These are phyloP conservation scores for Drosophila atripex DNA, from an alignment of 2,888 invertebrate genomes.

Conservation along the genomic window DNA sequence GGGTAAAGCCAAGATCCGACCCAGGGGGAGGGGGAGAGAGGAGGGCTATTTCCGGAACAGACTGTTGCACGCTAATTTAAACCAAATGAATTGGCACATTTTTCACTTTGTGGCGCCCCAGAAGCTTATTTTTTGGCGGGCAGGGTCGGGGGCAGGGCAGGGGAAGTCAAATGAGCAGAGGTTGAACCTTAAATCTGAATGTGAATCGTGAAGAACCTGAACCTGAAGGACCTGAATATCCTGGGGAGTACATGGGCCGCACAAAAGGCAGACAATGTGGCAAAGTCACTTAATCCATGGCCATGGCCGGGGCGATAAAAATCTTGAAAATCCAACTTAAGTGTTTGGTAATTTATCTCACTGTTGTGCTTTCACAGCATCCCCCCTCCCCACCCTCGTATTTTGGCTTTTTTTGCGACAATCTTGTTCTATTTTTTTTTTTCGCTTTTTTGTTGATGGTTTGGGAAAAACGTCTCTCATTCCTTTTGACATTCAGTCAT, in stretches of 20 bases:
- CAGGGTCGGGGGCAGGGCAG: neutral
- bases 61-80: constrained; percentile 82
- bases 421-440: constrained; percentile 60
- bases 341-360: constrained; percentile 83
- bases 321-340: constrained; percentile 83
- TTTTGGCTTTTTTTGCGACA: constrained; percentile 55
- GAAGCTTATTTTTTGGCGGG: neutral
- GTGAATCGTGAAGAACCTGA: constrained; percentile 12
- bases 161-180: constrained; percentile 62
- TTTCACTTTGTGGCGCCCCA: constrained; percentile 71
- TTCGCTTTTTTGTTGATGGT: constrained; percentile 38
- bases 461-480: constrained; percentile 3
- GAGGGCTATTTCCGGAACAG: constrained; percentile 53
- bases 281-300: constrained; percentile 79
- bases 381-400: neutral
- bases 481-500: constrained; percentile 23
- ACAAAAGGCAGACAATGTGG: constrained; percentile 44
- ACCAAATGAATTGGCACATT: constrained; percentile 83
- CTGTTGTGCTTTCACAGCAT: constrained; percentile 38
- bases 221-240: constrained; percentile 44
- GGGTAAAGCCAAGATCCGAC: neutral
- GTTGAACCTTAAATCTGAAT: constrained; percentile 19
- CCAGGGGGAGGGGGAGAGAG: too few species aligned
- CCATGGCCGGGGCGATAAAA: constrained; percentile 80
- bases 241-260: constrained; percentile 26